phyloP scores from a whole-genome alignment of 2,888 invertebrate species.

The Micoletzkya japonica region DNA sequence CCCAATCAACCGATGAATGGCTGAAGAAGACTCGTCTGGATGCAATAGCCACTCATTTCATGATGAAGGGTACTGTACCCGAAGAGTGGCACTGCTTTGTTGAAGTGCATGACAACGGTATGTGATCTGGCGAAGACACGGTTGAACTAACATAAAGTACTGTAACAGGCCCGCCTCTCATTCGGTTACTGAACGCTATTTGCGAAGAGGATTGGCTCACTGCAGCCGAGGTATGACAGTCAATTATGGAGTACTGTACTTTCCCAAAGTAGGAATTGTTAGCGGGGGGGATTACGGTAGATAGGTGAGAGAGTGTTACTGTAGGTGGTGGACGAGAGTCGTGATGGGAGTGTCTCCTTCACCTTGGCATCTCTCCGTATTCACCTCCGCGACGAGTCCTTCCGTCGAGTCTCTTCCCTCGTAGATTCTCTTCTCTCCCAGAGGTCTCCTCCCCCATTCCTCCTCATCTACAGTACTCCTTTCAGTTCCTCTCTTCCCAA shows the following conservation, averaged over 20 bases:
- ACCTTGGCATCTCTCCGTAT: slow-evolving; percentile 9
- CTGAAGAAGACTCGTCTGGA: background rate
- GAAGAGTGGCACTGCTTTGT: background rate
- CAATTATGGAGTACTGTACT: no score
- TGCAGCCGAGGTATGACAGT: background rate
- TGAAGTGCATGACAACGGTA: no score
- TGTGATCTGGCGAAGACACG: no score
- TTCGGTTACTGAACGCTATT: background rate
- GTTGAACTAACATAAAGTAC: no score
- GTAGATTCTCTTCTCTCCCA: no score
- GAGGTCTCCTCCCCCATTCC: no score
- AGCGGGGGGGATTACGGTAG: no score
- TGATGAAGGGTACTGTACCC: background rate
- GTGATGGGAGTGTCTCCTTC: background rate
- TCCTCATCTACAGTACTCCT: no score
- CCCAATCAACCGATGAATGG: slow-evolving; percentile 1
- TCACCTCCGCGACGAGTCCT: slow-evolving; percentile 6
- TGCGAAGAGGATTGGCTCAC: background rate
- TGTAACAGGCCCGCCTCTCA: background rate
- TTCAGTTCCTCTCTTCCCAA: no score
- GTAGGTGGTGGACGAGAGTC: background rate
- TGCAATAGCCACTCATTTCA: slow-evolving; percentile 1
- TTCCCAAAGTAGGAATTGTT: no score
- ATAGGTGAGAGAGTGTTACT: background rate
- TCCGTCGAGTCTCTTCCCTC: background rate